A percentile compares a stretch with the other conserved stretches of the same genome.
phyloP scores from a whole-genome alignment of 1,140 invertebrate species.

The Elymnias hypermnestra region DNA sequence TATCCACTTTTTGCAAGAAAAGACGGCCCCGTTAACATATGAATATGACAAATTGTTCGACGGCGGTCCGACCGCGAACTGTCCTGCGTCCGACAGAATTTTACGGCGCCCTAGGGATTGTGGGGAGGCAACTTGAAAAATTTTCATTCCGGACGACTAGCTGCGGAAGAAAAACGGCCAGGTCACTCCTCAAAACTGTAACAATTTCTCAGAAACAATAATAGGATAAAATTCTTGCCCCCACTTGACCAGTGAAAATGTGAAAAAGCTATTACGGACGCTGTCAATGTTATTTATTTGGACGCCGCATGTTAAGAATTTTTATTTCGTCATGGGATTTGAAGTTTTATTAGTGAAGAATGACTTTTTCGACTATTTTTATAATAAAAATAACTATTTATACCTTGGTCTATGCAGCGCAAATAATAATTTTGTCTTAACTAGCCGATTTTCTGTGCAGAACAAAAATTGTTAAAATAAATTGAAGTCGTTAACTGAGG shows the following conservation, averaged over 20 bases:
- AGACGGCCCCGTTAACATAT: constrained; percentile 73
- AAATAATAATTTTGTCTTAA: too few species aligned
- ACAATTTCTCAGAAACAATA: constrained; percentile 76
- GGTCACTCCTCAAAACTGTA: constrained; percentile 73
- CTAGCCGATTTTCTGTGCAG: too few species aligned
- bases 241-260: constrained; percentile 56
- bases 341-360: constrained; percentile 57
- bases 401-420: too few species aligned
- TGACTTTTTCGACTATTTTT: constrained; percentile 14
- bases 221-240: constrained; percentile 60
- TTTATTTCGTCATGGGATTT: constrained; percentile 69
- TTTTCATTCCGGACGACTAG: constrained; percentile 65
- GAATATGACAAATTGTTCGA: constrained; percentile 74
- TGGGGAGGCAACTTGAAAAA: constrained; percentile 65
- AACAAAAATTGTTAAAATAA: too few species aligned
- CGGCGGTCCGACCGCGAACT: constrained; percentile 49
- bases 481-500: too few species aligned
- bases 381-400: too few species aligned
- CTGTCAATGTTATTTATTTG: constrained; percentile 75
- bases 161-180: constrained; percentile 63
- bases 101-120: constrained; percentile 64
- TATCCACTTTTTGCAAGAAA: constrained; percentile 74
- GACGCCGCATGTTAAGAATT: constrained; percentile 62
- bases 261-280: constrained; percentile 63
- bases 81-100: constrained; percentile 52